Base-by-base conservation (phyloP, 1,140 invertebrate species). In the Drosophila suzukii region DNA sequence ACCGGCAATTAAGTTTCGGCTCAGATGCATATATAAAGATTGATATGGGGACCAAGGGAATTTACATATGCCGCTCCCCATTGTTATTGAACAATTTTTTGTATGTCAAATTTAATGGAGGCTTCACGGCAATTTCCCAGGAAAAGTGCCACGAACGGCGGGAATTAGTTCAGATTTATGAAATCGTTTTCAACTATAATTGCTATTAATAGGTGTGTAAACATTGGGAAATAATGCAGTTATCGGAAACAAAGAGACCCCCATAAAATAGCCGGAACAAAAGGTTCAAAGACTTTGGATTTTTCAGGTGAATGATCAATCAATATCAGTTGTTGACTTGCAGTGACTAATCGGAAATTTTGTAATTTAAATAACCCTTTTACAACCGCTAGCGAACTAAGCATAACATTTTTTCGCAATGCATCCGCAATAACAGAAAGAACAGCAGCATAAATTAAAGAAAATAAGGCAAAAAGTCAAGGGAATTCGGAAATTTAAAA, bases 1-100 rank as follows among this genome's bases (percentile, higher is more conserved):
- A 65, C 27, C 56, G 51, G 20, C 72, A 75, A 75, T 75, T 75
- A 75, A 44, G 20, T 71, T 58, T 71, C 53, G 66, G 66, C 51
- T 71, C 13, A 71, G 68, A 71, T 71, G 65, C 68, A 71, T 71
- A 49, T 15, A 71, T 71, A 30, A 71, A 71, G 68, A 71, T 71
- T 58, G 20, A 38, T 20, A 30, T 39, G 24, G 27, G 27, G 15
- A 49, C 27, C 27, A 12, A 20, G 11, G n/a, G 36, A 67, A 71
- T 56, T 70, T 27, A 34, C 63, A 68, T 58, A 58, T 20, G 36
- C 36, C 44, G 67, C 36, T 49, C 65, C 36, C 44, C n/a, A 70
- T 44, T 67, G 67, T 46, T 47, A 38, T 70, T 70, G 11, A 55
- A n/a, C 13, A 20, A 49, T 56, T 71, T 71, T 32, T 38, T 47